These are phyloP conservation scores for Drosophila ercepeae DNA, from an alignment of 1,140 invertebrate species.

Conservation along the genomic window DNA sequence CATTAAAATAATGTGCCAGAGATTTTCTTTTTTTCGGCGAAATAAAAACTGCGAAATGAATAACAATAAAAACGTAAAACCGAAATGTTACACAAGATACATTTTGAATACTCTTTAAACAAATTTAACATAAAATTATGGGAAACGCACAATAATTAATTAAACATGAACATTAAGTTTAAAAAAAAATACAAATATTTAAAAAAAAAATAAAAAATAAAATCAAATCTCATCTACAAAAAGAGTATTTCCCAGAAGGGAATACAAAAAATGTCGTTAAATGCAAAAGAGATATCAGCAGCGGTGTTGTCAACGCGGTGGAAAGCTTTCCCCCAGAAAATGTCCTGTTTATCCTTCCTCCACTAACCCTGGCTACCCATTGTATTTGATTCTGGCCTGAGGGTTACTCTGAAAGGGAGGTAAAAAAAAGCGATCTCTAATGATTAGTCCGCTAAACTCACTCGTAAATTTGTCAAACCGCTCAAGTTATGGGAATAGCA, in stretches of 20 bases:
- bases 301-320: slow-evolving; percentile 24
- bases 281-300: slow-evolving; percentile 4
- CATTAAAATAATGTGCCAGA: slow-evolving; percentile 82
- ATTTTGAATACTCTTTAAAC: slow-evolving; percentile 19
- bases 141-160: not conserved
- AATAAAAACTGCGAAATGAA: slow-evolving; percentile 33
- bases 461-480: slow-evolving; percentile 82
- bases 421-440: slow-evolving; percentile 48
- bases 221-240: not conserved
- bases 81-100: not conserved
- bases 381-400: slow-evolving; percentile 52
- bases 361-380: slow-evolving; percentile 6
- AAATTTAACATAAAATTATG: not conserved
- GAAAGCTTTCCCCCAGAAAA: slow-evolving; percentile 13
- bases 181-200: not conserved
- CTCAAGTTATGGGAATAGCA: slow-evolving; percentile 57
- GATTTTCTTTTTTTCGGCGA: slow-evolving; percentile 43
- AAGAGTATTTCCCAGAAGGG: slow-evolving; percentile 5
- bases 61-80: slow-evolving; percentile 27
- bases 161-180: not conserved
- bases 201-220: not conserved
- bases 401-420: slow-evolving; percentile 23
- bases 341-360: slow-evolving; percentile 10
- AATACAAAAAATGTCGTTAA: slow-evolving; percentile 1
- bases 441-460: slow-evolving; percentile 76